Evolutionary conservation across 2,888 invertebrate species (phyloP), one percentile per base, ranked within the genome.

Genomic region (Spilarctia lutea): DNA sequence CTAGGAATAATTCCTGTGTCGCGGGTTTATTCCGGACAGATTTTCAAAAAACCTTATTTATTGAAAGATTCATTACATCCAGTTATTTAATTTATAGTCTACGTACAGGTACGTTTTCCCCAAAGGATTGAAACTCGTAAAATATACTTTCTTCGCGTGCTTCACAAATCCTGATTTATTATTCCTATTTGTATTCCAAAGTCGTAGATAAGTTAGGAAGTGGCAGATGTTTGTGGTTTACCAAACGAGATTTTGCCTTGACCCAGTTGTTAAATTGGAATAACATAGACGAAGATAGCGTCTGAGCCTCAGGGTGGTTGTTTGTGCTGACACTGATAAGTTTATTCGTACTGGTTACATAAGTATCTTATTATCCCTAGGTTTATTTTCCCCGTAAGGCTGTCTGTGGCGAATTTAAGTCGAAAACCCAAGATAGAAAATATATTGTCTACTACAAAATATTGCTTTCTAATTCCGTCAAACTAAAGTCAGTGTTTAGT

Each of bases 111-210:
- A n/a, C n/a, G n/a, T n/a, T 60, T 24, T 63, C 63, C 42, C 63
- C 66, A 30, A 56, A n/a, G 20, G 56, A 18, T 42, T 4, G 2
- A 65, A 66, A 20, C 27, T 45, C 48, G 11, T n/a, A 39, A 33
- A 68, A 68, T 48, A 45, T 20, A n/a, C 65, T 72, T n/a, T n/a
- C n/a, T n/a, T 56, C 27, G 33, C 33, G 7, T 52, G 35, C 2
- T 33, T 42, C 63, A 33, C 71, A 75, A 72, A 82, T 67, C 76
- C 56, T 79, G 72, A 83, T 80, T 73, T 81, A 78, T 81, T 67
- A 72, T 73, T 73, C 42, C 66, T 70, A 68, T 68, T 76, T 30
- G 48, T 68, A 71, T 74, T 75, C 71, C 8, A 20, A 71, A 56
- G 69, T 52, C 72, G 74, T 68, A 48, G 65, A 74, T 68, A 60